Evolutionary conservation across 2,888 invertebrate genomes (phyloP), one percentile per base, ranked within the genome.

Genomic region (Scaptomyza polygonia): DNA sequence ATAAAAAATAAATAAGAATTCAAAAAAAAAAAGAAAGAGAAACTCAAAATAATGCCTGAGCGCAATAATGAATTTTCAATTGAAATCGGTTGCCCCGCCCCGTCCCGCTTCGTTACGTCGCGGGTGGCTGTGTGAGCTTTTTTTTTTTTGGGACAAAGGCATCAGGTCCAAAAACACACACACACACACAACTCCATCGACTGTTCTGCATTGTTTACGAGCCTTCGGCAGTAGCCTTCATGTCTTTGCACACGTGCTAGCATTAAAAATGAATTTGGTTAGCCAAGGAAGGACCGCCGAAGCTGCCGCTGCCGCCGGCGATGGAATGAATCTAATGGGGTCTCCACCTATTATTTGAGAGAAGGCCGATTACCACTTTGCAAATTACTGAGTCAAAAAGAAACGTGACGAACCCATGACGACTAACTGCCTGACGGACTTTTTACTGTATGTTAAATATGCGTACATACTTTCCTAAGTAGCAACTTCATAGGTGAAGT

Each of bases 201-300:
- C 71, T 67, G 51, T 48, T 64, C 6, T 53, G 59, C 68, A 82
- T 81, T 82, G 74, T 81, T 81, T 81, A 85, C 66, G 79, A 68
- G 68, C 72, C 65, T 53, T 56, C 30, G 55, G 77, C 65, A 78
- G 59, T 67, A 45, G 67, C 67, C 55, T 62, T 70, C 76, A 72
- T 80, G 81, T 80, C 67, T 58, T 69, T 57, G 76, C 32, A 61
- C 77, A 77, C 77, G 77, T 78, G 77, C 58, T 78, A 65, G 66
- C 79, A 77, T 77, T 78, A 82, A 82, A 83, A 82, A 83, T 86
- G 76, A 79, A 81, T 79, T 81, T 74, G 79, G 71, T 63, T 56
- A 53, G 51, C 30, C 44, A 34, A 30, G n/a, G n/a, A 67, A 44
- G 55, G 61, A 67, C 66, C 52, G 30, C 29, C 18, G 52, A 61